Evolutionary conservation across 2,888 invertebrate species (phyloP), one percentile per base, ranked within the genome.

Genomic region (Ctenicera cuprea): DNA sequence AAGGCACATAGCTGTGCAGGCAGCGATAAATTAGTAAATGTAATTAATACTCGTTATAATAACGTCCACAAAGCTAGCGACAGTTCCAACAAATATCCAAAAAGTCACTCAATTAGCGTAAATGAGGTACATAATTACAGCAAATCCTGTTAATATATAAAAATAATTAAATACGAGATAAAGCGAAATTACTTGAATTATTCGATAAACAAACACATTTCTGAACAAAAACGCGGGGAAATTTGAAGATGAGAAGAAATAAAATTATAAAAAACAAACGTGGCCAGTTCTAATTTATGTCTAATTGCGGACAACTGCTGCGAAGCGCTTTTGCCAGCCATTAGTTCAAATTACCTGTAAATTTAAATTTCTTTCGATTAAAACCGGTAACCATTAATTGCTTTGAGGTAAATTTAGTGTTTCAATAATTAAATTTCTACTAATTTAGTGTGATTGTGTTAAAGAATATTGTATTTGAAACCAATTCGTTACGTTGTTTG

Each of bases 401-500:
- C 37, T n/a, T 20, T 12, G 38, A 59, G 59, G 59, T 38, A 33
- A 59, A 59, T 59, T 59, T 59, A 59, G 59, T 59, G 62, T 43
- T 62, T 62, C 62, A 9, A 18, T 62, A 62, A 62, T 62, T 62
- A 62, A 62, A 62, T 62, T 62, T 62, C 62, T 62, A 62, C 41
- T 62, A 62, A 62, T 62, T 62, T 62, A 62, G 8, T n/a, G 14
- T 20, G 62, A 62, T 45, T 62, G 38, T 41, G n/a, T 37, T 59
- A 18, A 30, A 50, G 12, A 59, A 22, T 38, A 38, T 11, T 38
- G 38, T 20, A 59, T 59, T 59, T 38, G 59, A 33, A 38, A 59
- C 59, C 59, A 14, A 59, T 59, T 59, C 59, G 59, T 59, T 59
- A 59, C 59, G 59, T 16, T 20, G 59, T 59, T 59, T 33, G 33